Base-by-base conservation (phyloP, 2,888 invertebrate genomes). In the Plagiodera versicolora region DNA sequence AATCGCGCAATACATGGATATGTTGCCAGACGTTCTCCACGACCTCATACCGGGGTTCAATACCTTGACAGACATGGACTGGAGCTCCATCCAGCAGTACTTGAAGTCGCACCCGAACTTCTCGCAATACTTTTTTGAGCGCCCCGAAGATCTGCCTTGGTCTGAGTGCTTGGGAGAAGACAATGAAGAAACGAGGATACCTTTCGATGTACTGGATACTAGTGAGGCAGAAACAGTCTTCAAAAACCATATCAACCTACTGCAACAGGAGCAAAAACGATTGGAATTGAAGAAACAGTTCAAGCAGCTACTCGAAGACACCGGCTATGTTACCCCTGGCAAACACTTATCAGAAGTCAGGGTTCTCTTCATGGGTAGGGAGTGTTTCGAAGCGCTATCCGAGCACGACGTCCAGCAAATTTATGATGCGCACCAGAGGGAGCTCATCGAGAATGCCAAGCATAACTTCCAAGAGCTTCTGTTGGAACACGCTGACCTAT, bases 301-400 rank as follows among this genome's bases (percentile, higher is more conserved):
- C 82, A 94, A 94, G 80, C 90, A 93, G 75, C 84, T 97, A 17
- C 83, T 98, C 57, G 94, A 95, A 79, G 95, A 95, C 79, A 95
- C 95, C 0, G 92, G 94, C 1, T 95, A 96, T 80, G 95, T 97
- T 28, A 95, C 95, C 0, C 95, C 96, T 1, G 97, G 97, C n/a
- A 95, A 96, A 81, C 89, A 91, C 72, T 81, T 97, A 67, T 89
- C 91, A 0, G 97, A 97, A 80, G 94, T 95, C 35, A 84, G 92
- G 54, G 93, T 96, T 2, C 83, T 95, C 60, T 91, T 98, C 76
- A 92, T 95, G 90, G 97, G 96, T 0, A 86, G 95, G 44, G 95
- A 96, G 79, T 95, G 95, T 76, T 97, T 94, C 79, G 95, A 95
- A 80, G 92, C 93, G 10, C 83, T 98, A 54, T 88, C 92, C 0